phyloP scores from a whole-genome alignment of 2,113 vertebrate species.

The Passer montanus region DNA sequence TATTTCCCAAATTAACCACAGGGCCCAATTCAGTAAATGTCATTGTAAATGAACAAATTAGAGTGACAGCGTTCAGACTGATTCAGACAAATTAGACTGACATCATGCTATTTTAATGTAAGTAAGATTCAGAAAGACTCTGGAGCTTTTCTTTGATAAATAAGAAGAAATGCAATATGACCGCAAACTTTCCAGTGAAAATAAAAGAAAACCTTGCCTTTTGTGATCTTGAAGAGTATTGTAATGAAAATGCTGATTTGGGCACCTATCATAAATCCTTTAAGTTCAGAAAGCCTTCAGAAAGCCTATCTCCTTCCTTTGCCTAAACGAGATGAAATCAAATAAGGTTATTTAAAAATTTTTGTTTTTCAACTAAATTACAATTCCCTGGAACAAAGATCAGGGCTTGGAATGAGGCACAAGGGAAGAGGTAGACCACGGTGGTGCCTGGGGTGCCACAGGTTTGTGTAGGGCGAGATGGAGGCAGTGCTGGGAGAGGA shows the following conservation, averaged over 20 bases:
- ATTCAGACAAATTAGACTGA: not conserved
- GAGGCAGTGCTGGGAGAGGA: not conserved
- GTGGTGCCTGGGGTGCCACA: not conserved
- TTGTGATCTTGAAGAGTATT: not conserved
- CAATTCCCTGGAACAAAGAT: not conserved
- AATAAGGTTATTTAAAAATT: not conserved
- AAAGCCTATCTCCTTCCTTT: not conserved
- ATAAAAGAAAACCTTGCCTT: not conserved
- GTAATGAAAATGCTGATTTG: not conserved
- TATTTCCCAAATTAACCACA: not conserved
- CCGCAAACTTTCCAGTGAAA: not conserved
- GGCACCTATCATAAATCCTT: not conserved
- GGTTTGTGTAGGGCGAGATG: not conserved
- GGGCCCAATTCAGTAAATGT: not conserved
- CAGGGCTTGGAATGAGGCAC: not conserved
- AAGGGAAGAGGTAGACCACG: not conserved
- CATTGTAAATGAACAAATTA: not conserved
- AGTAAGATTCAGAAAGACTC: not conserved
- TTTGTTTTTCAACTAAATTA: not conserved
- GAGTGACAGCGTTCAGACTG: not conserved
- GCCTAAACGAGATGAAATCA: not conserved
- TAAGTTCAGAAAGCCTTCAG: not conserved
- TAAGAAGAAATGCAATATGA: not conserved
- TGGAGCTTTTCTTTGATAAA: not conserved
- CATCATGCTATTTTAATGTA: not conserved